phyloP scores from a whole-genome alignment of 2,888 invertebrate genomes.

The Sabatieria punctata region DNA sequence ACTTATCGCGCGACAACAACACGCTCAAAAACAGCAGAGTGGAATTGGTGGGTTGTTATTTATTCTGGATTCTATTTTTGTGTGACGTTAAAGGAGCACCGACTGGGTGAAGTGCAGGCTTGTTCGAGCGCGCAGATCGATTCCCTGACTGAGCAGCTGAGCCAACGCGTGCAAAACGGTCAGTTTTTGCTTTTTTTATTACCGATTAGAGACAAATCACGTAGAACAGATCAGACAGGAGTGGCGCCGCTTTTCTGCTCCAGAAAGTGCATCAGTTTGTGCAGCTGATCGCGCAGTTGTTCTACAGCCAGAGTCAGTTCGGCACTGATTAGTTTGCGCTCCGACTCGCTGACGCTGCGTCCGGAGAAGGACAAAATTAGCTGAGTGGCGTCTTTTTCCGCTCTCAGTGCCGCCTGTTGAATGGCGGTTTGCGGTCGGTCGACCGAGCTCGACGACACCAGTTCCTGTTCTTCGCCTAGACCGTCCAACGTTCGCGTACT shows the following conservation, averaged over 20 bases:
- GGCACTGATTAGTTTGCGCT: background rate
- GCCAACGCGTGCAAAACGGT: conserved; percentile 11
- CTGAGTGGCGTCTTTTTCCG: background rate
- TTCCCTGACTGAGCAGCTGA: conserved; percentile 10
- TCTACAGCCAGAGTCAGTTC: background rate
- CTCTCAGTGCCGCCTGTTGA: too few species aligned
- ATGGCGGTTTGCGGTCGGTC: too few species aligned
- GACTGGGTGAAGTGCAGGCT: background rate
- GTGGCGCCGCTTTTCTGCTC: background rate
- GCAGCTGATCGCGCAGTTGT: background rate
- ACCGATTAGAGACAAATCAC: too few species aligned
- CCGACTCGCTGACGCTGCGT: background rate
- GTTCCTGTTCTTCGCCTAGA: too few species aligned
- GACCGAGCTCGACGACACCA: too few species aligned
- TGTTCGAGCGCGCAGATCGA: conserved; percentile 7
- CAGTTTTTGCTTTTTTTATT: too few species aligned
- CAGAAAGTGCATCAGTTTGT: background rate
- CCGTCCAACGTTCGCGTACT: too few species aligned
- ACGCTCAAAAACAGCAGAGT: too few species aligned
- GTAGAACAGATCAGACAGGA: background rate
- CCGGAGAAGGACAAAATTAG: background rate
- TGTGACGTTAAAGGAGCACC: conserved; percentile 12
- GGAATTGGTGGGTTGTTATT: conserved; percentile 39
- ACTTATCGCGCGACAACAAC: too few species aligned
- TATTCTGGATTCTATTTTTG: conserved; percentile 7